Conservation (phyloP, 2,797 vertebrate species). For the Pteropus rufus region DNA sequence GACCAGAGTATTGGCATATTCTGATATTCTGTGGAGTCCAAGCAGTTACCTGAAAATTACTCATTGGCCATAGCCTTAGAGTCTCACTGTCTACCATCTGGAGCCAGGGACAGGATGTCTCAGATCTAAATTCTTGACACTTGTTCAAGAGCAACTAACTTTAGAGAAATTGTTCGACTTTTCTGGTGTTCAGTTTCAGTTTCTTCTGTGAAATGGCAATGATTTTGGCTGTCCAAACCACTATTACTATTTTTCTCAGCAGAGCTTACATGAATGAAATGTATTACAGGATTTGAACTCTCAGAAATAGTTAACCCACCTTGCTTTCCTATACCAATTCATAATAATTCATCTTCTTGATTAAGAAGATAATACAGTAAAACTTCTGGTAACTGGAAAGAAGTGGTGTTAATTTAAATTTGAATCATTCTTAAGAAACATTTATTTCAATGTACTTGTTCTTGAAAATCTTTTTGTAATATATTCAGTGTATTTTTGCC, state of each 20-base stretch:
- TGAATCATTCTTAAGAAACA: background rate
- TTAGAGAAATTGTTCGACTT: background rate
- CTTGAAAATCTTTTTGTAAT: background rate
- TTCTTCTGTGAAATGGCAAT: conserved; percentile 5
- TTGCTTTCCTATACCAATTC: background rate
- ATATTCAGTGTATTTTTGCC: background rate
- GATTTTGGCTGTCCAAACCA: background rate
- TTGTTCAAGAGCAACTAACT: background rate
- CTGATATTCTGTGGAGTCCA: background rate
- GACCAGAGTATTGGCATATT: background rate
- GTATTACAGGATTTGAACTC: background rate
- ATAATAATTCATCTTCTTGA: background rate
- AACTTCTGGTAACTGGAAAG: background rate
- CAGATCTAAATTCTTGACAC: background rate
- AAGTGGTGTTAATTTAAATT: background rate
- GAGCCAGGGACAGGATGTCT: background rate
- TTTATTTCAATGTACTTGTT: background rate
- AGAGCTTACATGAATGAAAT: background rate
- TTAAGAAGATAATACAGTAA: background rate
- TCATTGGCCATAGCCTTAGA: background rate
- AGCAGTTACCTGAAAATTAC: background rate
- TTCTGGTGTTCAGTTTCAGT: background rate
- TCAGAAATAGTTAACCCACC: background rate
- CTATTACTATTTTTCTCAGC: background rate
- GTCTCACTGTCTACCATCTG: background rate